Evolutionary conservation across 2,888 invertebrate species (phyloP).

Genomic region (Zaprionus obscuricornis): DNA sequence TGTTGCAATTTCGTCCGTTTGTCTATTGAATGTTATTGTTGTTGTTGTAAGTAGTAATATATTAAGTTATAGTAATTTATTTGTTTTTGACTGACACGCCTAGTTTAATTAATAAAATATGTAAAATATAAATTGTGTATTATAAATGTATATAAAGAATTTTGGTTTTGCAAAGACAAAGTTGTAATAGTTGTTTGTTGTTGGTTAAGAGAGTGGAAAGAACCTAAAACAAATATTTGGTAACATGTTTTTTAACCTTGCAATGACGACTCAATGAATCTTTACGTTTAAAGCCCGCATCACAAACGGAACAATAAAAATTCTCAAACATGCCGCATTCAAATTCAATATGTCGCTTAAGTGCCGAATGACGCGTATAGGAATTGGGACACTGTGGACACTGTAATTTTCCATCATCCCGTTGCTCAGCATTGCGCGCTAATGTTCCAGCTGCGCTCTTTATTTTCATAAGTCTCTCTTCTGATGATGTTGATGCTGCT

Average conservation of each 20-base stretch:
- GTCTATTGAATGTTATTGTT: no score
- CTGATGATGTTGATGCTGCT: no score
- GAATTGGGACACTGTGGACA: conserved; percentile 67
- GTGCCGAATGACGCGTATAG: conserved; percentile 65
- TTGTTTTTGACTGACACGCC: no score
- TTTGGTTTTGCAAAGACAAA: no score
- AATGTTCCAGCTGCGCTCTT: conserved; percentile 62
- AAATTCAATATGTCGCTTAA: conserved; percentile 71
- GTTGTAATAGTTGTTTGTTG: no score
- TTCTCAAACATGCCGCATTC: conserved; percentile 69
- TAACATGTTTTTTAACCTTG: conserved; percentile 66
- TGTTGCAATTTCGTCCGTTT: conserved; percentile 4
- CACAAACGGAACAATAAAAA: conserved; percentile 63
- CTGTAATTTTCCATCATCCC: conserved; percentile 66
- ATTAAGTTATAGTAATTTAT: no score
- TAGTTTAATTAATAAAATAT: no score
- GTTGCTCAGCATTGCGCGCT: conserved; percentile 59
- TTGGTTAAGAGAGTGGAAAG: neutral
- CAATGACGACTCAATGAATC: conserved; percentile 68
- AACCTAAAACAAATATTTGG: conserved; percentile 70
- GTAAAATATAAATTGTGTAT: no score
- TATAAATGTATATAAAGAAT: conserved; percentile 6
- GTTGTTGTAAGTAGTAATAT: conserved; percentile 15
- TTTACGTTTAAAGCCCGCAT: conserved; percentile 71
- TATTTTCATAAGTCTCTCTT: no score